Percentiles rank a stretch among this genome's conserved stretches.
Evolutionary conservation across 2,113 vertebrate species (phyloP).

Genomic region (Trichechus manatus): DNA sequence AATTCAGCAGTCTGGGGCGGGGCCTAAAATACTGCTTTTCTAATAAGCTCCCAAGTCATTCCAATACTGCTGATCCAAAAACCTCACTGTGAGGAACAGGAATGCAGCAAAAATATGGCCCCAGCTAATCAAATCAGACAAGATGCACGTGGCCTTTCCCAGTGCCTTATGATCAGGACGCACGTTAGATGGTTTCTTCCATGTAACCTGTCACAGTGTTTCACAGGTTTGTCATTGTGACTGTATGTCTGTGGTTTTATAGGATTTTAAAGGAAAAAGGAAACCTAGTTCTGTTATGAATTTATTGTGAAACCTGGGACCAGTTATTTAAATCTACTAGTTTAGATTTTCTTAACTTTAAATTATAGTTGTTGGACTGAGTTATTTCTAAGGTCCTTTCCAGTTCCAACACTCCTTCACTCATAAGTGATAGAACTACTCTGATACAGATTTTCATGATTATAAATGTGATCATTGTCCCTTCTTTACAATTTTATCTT

Average conservation of each 20-base stretch:
- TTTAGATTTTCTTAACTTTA: background rate
- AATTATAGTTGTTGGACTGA: background rate
- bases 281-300: background rate
- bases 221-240: background rate
- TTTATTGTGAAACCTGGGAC: background rate
- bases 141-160: background rate
- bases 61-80: background rate
- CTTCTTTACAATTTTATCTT: background rate
- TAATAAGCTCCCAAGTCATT: background rate
- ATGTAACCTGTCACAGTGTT: background rate
- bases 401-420: background rate
- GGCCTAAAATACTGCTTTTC: background rate
- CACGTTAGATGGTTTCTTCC: too few relatives aligned
- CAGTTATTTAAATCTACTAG: background rate
- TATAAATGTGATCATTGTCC: background rate
- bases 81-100: background rate
- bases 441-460: background rate
- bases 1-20: background rate
- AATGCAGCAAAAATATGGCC: background rate
- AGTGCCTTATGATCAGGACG: background rate
- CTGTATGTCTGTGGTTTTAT: background rate
- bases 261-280: background rate
- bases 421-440: background rate
- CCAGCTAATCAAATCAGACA: background rate
- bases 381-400: background rate